phyloP scores from a whole-genome alignment of 2,888 invertebrate species.

The Anagyrus pseudococci region DNA sequence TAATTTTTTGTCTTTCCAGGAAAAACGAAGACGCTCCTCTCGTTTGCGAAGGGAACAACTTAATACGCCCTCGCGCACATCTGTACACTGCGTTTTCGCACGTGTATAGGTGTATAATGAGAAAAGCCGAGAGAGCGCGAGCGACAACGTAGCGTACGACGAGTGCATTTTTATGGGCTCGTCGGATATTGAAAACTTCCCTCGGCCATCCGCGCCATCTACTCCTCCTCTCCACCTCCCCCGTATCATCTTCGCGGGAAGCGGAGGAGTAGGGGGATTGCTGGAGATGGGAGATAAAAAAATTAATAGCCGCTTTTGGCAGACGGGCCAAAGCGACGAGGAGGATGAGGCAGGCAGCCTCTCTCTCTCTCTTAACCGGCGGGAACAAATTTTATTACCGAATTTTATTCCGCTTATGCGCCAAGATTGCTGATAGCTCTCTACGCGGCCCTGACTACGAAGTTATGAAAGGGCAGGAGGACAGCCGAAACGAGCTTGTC shows the following conservation, averaged over 20 bases:
- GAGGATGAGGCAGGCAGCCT: conserved; percentile 22
- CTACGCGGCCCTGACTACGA: too few species aligned
- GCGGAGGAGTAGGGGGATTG: conserved; percentile 29
- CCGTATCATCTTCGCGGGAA: not conserved
- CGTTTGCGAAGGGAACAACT: too few species aligned
- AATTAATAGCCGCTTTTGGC: conserved; percentile 62
- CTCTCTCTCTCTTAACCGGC: conserved; percentile 53
- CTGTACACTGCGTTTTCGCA: too few species aligned
- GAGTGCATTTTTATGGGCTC: conserved; percentile 26
- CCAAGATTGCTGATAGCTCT: conserved; percentile 47
- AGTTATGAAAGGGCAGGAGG: not conserved
- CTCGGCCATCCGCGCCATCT: not conserved
- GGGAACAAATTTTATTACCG: conserved; percentile 62
- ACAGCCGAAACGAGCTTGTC: too few species aligned
- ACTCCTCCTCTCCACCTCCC: not conserved
- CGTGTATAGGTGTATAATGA: conserved; percentile 34
- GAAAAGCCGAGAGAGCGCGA: conserved; percentile 33
- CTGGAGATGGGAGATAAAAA: conserved; percentile 58
- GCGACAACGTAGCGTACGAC: conserved; percentile 1
- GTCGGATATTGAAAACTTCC: conserved; percentile 37
- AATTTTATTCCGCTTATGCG: conserved; percentile 56
- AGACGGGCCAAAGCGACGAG: conserved; percentile 42
- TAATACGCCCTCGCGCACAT: too few species aligned
- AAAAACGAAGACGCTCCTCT: too few species aligned
- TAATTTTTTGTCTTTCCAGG: too few species aligned